Evolutionary conservation across 2,797 vertebrate species (phyloP), one percentile per base, ranked within the genome.

Genomic region (Myoxocephalus aenaeus): DNA sequence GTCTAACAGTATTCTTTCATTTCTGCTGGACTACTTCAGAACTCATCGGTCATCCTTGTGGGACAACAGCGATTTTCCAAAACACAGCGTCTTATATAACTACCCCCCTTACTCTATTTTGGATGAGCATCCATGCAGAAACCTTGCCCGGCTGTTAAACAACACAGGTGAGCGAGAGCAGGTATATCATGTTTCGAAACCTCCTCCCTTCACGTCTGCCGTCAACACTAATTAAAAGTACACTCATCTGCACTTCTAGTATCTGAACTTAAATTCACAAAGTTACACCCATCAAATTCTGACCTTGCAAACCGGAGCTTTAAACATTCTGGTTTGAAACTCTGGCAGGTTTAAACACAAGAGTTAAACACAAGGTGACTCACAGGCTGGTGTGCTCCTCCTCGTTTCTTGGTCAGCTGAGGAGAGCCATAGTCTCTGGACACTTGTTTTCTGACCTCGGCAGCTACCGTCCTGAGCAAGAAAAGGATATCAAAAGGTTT

Each of bases 371-470:
- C 65, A 73, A 58, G n/a, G 63, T 87, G 86, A 94, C 96, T 96
- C 89, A 97, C 96, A 69, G 92, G 87, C 44, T 95, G 95, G 72
- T 96, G 92, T 22, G 81, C 75, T 15, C 95, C 93, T 75, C 95
- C 94, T 80, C 96, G 91, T 78, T 96, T 97, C 82, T 97, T 96
- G 79, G 95, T 95, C 73, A 97, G 91, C 82, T 97, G 96, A 4
- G 97, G 97, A n/a, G 97, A 98, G 56, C 95, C 95, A 86, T 96
- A 97, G 20, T 98, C 97, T 87, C 96, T 92, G 67, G 96, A 96
- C 51, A 98, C 96, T 88, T 98, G 97, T 82, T 98, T 98, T 87
- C 97, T 94, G 73, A 98, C 96, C 85, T 98, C 97, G 4, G 97
- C 92, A 9, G 97, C 97, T 82, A 98, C 95, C 0, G 96, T 98